Evolutionary conservation across 2,113 vertebrate species (phyloP), one percentile per base, ranked within the genome.

Genomic region (Ariopsis seemanni): DNA sequence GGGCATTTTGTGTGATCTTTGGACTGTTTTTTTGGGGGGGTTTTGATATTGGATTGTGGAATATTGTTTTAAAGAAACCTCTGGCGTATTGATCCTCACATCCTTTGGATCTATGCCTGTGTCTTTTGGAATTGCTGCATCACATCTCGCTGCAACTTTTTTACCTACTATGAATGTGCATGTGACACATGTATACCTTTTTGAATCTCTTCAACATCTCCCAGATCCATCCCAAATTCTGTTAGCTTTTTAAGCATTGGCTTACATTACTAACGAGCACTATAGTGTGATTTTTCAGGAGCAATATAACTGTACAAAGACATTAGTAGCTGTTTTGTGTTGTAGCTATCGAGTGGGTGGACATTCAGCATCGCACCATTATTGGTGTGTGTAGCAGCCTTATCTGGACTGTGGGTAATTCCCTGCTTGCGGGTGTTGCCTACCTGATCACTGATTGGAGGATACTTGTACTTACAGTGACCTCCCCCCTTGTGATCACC

Each of bases 331-430:
- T 86, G 57, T 60, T 83, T 9, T 88, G 52, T 82, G 67, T 72
- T 88, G n/a, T 89, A 96, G 95, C 90, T 89, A 87, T 95, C 42
- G 95, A 96, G 72, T 96, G 95, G 95, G 93, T 93, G 52, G 89
- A 94, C 77, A 91, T 93, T 42, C 74, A 95, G 72, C 91, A 91
- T 83, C 93, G 95, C 79, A 95, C 95, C 25, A 92, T 95, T 50
- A 91, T 93, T 7, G 93, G 93, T 12, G 82, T 95, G 57, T 90
- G 94, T 5, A 89, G 93, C 48, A 95, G 95, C 67, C 34, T 95
- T 67, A 91, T 93, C 85, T 96, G 94, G 94, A 91, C 92, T 2
- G 0, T 94, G 42, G 95, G 95, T 17, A 95, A 90, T 86, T 90
- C 89, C 90, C 0, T 95, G 62, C 81, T 96, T 80, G 89, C 89